Evolutionary conservation across 1,140 invertebrate species (phyloP).

Genomic region (Pseudomyrmex gracilis): DNA sequence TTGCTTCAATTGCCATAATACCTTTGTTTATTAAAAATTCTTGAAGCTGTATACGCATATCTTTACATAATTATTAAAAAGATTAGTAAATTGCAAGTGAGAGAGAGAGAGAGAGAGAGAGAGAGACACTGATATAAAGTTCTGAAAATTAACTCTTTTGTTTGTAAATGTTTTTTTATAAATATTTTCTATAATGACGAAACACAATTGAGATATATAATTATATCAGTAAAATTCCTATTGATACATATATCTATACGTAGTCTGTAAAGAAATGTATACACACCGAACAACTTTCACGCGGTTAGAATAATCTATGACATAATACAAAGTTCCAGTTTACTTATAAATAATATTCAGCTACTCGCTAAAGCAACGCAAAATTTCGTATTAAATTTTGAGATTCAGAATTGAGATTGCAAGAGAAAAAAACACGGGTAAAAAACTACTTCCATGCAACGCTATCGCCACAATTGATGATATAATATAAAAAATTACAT

Average conservation of each 20-base stretch:
- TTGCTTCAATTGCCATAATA: no score
- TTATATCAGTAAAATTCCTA: neutral
- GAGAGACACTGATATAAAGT: neutral
- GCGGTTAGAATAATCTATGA: conserved; percentile 24
- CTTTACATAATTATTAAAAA: no score
- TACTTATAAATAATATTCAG: neutral
- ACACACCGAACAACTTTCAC: conserved; percentile 27
- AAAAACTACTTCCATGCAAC: conserved; percentile 66
- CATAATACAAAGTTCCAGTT: neutral
- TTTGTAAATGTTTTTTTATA: neutral
- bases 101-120: no score
- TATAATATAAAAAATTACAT: conserved; percentile 55
- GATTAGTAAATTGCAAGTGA: neutral
- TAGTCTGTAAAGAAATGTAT: neutral
- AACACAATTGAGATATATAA: neutral
- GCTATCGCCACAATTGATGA: conserved; percentile 41
- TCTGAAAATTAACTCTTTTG: neutral
- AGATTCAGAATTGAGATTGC: neutral
- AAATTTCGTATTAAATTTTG: conserved; percentile 29
- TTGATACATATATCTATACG: neutral
- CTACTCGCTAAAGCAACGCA: neutral
- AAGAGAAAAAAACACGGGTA: neutral
- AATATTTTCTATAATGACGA: neutral
- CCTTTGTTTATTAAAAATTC: no score
- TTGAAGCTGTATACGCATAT: no score